A percentile compares a stretch with the other conserved stretches of the same genome.
These are phyloP conservation scores for Bolinopsis microptera DNA, from an alignment of 37 sponge, comb jelly and placozoan genomes.

Conservation along the genomic window DNA sequence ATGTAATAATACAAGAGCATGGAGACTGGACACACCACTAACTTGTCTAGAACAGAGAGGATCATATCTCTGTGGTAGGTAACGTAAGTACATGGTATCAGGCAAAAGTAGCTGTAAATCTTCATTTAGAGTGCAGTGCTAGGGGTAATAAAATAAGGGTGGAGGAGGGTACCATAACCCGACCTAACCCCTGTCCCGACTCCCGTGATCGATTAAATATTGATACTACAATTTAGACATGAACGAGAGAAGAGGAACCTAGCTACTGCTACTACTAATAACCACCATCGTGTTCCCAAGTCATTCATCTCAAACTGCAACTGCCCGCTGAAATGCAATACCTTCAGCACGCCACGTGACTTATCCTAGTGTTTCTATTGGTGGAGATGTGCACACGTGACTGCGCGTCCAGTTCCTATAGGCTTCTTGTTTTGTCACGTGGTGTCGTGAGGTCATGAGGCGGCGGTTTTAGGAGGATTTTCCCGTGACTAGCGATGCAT, in stretches of 20 bases:
- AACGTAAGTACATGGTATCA: no score
- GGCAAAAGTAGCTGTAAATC: no score
- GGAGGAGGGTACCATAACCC: no score
- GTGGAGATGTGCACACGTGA: background rate
- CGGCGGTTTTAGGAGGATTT: background rate
- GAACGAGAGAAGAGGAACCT: background rate
- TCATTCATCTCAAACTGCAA: background rate
- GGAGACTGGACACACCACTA: no score
- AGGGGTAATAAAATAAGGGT: no score
- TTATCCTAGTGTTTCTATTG: background rate
- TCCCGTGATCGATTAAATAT: no score
- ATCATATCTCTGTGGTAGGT: no score
- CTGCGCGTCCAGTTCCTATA: background rate
- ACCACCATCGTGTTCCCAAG: background rate
- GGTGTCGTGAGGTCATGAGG: background rate
- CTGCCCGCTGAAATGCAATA: background rate
- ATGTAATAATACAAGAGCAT: no score
- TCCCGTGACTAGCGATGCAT: background rate
- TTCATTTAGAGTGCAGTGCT: no score
- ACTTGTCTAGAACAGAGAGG: no score
- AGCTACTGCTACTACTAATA: background rate
- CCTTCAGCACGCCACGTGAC: background rate
- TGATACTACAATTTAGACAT: no score
- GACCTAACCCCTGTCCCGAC: no score
- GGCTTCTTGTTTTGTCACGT: background rate